phyloP scores from a whole-genome alignment of 2,797 vertebrate species.

The Lepus townsendii region DNA sequence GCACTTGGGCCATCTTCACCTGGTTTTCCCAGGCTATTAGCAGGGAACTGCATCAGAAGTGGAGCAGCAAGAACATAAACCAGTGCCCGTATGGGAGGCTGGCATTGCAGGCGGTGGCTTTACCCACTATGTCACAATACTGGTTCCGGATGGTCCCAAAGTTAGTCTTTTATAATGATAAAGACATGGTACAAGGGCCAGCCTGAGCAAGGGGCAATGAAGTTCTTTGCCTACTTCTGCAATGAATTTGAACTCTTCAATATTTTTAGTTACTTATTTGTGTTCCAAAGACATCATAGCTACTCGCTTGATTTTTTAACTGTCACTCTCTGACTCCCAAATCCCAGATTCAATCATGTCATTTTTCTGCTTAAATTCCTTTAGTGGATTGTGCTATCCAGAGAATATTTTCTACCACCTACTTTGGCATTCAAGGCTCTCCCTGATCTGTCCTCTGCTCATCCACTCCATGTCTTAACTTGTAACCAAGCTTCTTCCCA shows the following conservation, averaged over 20 bases:
- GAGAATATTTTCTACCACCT: not conserved
- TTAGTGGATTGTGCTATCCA: not conserved
- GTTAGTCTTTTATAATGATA: not conserved
- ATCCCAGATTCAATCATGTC: not conserved
- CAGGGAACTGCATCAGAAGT: too few species aligned
- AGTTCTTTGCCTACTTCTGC: not conserved
- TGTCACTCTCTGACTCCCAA: not conserved
- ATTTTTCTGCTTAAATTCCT: not conserved
- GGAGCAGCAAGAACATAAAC: too few species aligned
- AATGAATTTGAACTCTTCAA: not conserved
- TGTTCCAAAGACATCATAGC: not conserved
- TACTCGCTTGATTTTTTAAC: constrained; percentile 16
- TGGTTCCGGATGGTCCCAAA: too few species aligned
- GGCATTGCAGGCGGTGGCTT: too few species aligned
- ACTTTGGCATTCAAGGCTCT: not conserved
- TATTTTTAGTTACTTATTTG: not conserved
- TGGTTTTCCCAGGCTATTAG: too few species aligned
- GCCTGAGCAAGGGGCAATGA: not conserved
- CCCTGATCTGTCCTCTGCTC: not conserved
- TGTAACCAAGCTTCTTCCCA: not conserved
- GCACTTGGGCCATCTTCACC: too few species aligned
- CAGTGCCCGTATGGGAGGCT: too few species aligned
- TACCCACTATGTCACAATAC: too few species aligned
- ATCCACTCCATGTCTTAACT: not conserved
- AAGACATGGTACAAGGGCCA: not conserved